phyloP scores from a whole-genome alignment of 2,888 invertebrate species.

The Toxonevra muliebris region DNA sequence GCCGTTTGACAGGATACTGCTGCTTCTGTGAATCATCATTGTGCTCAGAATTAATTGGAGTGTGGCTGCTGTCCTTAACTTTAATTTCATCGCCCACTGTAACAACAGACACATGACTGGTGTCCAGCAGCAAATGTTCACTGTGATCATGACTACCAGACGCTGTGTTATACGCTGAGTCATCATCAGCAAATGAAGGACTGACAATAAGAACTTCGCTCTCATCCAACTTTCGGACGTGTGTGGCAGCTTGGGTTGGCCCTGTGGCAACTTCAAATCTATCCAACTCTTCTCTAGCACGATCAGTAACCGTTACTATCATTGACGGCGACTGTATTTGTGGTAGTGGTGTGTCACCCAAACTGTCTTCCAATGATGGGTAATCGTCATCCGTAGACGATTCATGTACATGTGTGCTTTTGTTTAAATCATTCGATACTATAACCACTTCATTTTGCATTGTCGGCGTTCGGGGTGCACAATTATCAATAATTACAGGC shows the following conservation, averaged over 20 bases:
- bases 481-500: constrained; percentile 76
- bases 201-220: constrained; percentile 86
- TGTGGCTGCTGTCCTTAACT: constrained; percentile 74
- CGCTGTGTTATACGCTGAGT: constrained; percentile 69
- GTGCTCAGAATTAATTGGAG: constrained; percentile 15
- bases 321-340: constrained; percentile 59
- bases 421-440: constrained; percentile 81
- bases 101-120: constrained; percentile 91
- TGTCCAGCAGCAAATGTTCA: constrained; percentile 69
- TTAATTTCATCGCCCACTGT: constrained; percentile 86
- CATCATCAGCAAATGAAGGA: constrained; percentile 73
- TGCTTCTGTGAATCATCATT: constrained; percentile 27
- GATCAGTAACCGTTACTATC: constrained; percentile 57
- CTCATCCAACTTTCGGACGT: constrained; percentile 79
- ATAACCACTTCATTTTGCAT: constrained; percentile 76
- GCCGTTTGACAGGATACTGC: constrained; percentile 17
- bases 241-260: constrained; percentile 29
- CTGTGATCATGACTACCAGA: constrained; percentile 54
- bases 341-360: constrained; percentile 69
- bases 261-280: constrained; percentile 35
- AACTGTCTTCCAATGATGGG: constrained; percentile 80
- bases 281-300: constrained; percentile 39
- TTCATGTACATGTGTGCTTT: constrained; percentile 70
- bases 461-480: constrained; percentile 28
- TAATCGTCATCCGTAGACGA: constrained; percentile 82